phyloP scores from a whole-genome alignment of 2,113 vertebrate genomes.

The Myrmecobius fasciatus region DNA sequence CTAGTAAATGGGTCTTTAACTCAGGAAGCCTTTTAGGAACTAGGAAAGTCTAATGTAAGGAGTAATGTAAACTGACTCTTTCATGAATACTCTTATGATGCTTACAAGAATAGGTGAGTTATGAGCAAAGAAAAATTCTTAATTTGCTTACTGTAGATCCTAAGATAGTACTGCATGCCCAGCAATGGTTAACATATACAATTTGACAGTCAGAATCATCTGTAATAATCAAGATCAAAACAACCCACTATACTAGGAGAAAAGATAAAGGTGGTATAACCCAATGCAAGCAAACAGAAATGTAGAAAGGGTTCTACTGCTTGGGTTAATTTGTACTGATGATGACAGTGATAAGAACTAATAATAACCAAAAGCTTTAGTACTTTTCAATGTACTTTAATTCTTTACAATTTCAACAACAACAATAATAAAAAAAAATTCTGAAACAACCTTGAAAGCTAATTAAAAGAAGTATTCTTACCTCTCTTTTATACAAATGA shows the following conservation, averaged over 20 bases:
- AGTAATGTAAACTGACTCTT: neutral
- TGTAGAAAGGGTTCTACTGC: neutral
- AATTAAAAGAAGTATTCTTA: neutral
- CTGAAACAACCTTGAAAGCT: neutral
- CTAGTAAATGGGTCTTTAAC: neutral
- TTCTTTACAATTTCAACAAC: neutral
- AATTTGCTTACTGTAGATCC: neutral
- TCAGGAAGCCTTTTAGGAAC: neutral
- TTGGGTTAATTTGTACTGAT: neutral
- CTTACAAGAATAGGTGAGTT: slow-evolving; percentile 30
- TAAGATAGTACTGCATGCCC: neutral
- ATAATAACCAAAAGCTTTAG: neutral
- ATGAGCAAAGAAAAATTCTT: slow-evolving; percentile 26
- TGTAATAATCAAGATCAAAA: neutral
- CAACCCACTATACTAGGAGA: slow-evolving; percentile 18
- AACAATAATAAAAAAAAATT: neutral
- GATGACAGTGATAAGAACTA: neutral
- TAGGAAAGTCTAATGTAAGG: neutral
- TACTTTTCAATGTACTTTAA: neutral
- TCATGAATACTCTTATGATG: neutral
- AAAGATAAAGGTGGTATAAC: neutral
- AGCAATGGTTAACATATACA: neutral
- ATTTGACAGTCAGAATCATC: slow-evolving; percentile 18
- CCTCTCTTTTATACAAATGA: neutral
- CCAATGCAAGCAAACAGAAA: slow-evolving; percentile 1